Conservation (phyloP, 2,113 vertebrate genomes). For the Enhydra lutris region DNA sequence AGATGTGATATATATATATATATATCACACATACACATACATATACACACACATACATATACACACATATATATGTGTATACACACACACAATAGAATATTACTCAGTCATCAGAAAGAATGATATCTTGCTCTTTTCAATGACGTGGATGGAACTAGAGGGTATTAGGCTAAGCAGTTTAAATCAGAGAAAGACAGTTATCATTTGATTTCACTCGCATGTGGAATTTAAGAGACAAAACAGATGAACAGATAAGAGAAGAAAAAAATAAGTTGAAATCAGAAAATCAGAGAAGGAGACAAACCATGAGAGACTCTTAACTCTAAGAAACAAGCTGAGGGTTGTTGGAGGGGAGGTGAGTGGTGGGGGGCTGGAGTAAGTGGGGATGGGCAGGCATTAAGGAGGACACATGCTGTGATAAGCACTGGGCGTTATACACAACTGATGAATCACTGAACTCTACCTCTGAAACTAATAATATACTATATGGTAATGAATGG, state of each 20-base stretch:
- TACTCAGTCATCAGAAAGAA: neutral
- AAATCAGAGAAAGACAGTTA: neutral
- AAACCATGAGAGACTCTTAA: neutral
- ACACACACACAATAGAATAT: neutral
- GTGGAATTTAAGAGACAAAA: neutral
- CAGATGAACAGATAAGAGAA: neutral
- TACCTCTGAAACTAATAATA: neutral
- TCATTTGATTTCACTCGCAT: neutral
- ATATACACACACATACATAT: no score
- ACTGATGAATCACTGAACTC: neutral
- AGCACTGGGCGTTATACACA: neutral
- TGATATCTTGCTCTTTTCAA: neutral
- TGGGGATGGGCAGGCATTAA: neutral
- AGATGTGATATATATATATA: neutral
- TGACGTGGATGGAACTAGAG: neutral
- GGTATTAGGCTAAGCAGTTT: neutral
- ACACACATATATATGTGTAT: no score
- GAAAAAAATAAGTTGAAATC: neutral
- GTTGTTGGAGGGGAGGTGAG: neutral
- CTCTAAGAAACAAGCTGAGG: neutral
- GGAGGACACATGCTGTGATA: neutral
- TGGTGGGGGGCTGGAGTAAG: neutral
- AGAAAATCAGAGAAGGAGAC: neutral
- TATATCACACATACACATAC: no score
- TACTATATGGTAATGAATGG: neutral